A percentile compares a stretch with the other conserved stretches of the same genome.
Conservation (phyloP, 2,888 invertebrate genomes). For the Luffia ferchaultella region DNA sequence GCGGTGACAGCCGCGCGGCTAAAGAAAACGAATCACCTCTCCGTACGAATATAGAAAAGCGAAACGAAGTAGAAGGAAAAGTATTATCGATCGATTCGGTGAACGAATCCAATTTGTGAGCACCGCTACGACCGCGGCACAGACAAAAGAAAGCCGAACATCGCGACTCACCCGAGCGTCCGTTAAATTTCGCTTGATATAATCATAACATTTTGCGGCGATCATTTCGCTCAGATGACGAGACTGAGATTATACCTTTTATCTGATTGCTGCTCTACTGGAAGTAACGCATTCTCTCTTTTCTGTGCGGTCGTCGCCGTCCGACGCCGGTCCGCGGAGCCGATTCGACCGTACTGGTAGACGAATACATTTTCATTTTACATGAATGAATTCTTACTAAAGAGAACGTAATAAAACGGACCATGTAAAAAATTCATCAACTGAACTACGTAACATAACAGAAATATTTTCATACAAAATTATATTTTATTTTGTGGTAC, state of each 20-base stretch:
- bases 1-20: slow-evolving; percentile 7
- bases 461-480: no score
- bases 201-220: slow-evolving; percentile 23
- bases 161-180: slow-evolving; percentile 9
- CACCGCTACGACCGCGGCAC: not conserved
- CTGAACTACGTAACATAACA: no score
- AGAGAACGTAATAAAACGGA: no score
- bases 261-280: slow-evolving; percentile 33
- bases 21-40: slow-evolving; percentile 7
- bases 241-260: slow-evolving; percentile 34
- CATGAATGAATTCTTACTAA: no score
- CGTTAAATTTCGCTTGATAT: slow-evolving; percentile 9
- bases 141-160: slow-evolving; percentile 22
- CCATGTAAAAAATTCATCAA: no score
- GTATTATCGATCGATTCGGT: slow-evolving; percentile 32
- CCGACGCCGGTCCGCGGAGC: no score
- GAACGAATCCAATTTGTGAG: slow-evolving; percentile 35
- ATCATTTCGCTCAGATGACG: slow-evolving; percentile 23
- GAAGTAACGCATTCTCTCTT: slow-evolving; percentile 39
- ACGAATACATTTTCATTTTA: no score
- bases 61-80: slow-evolving; percentile 13
- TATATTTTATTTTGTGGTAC: no score
- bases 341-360: no score
- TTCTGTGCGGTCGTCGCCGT: slow-evolving; percentile 9
- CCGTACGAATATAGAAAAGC: slow-evolving; percentile 19